A percentile compares a stretch with the other conserved stretches of the same genome.
phyloP scores from a whole-genome alignment of 1,140 invertebrate species.

The Aplysia californica region DNA sequence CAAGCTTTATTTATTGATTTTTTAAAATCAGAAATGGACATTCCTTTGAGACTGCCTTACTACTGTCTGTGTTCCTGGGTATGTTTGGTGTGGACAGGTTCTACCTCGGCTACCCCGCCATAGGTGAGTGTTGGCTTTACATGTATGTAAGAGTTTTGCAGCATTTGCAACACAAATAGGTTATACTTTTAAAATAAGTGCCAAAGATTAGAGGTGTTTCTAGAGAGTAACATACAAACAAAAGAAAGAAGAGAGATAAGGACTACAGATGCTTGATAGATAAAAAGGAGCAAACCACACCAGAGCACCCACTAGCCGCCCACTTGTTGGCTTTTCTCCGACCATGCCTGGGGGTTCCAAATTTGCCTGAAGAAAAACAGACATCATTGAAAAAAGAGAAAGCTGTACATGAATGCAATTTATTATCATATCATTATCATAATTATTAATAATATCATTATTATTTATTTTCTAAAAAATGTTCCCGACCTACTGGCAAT shows the following conservation, averaged over 20 bases:
- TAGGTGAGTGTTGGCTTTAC: slow-evolving; percentile 67
- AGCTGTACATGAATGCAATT: background rate
- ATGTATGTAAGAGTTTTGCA: background rate
- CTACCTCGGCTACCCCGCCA: slow-evolving; percentile 95
- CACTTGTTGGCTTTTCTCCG: too few species aligned
- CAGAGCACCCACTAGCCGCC: too few species aligned
- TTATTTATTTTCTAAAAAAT: background rate
- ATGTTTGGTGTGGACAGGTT: slow-evolving; percentile 98
- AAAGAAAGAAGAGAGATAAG: background rate
- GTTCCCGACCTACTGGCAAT: background rate
- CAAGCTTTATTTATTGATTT: background rate
- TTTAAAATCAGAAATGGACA: slow-evolving; percentile 51
- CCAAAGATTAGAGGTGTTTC: background rate
- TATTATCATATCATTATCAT: background rate
- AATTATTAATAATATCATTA: background rate
- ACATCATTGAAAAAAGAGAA: background rate
- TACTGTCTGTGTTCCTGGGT: slow-evolving; percentile 93
- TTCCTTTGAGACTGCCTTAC: slow-evolving; percentile 88
- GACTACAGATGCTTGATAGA: too few species aligned
- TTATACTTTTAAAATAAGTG: background rate
- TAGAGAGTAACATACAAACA: background rate
- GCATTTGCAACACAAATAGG: background rate
- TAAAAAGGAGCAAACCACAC: too few species aligned
- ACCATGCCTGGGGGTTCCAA: too few species aligned
- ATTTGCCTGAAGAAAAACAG: background rate